These are phyloP conservation scores for Poecilia latipinna DNA, from an alignment of 2,113 vertebrate genomes.

Conservation along the genomic window DNA sequence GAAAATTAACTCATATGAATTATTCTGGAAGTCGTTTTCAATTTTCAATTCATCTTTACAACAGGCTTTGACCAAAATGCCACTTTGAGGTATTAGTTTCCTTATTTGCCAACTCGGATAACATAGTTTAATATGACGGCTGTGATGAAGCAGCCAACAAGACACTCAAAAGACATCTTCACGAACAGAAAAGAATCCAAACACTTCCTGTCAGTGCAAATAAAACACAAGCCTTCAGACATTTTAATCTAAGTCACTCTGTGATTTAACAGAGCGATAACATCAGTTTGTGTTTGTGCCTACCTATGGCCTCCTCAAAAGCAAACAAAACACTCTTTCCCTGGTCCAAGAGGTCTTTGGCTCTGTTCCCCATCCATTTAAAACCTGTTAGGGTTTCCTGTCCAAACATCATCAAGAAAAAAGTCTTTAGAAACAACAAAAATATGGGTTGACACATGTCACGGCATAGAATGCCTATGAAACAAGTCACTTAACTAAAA, in stretches of 20 bases:
- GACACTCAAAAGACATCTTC: background rate
- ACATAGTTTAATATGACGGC: too few species aligned
- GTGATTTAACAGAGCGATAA: background rate
- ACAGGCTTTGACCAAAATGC: background rate
- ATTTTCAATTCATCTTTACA: background rate
- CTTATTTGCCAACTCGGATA: too few species aligned
- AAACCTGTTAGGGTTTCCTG: slow-evolving; percentile 98
- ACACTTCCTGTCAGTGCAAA: background rate
- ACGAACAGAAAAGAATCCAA: background rate
- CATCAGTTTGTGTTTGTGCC: background rate
- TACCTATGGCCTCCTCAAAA: slow-evolving; percentile 99
- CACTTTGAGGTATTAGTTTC: background rate
- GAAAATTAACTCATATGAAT: too few species aligned
- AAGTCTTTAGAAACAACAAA: background rate
- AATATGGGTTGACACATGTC: background rate
- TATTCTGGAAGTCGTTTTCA: too few species aligned
- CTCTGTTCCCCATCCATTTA: slow-evolving; percentile 99
- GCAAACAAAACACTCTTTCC: slow-evolving; percentile 94
- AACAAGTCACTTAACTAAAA: background rate
- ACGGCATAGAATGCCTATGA: background rate
- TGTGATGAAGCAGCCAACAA: too few species aligned
- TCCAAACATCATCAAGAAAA: slow-evolving; percentile 3
- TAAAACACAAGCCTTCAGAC: background rate
- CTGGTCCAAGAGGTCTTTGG: slow-evolving; percentile 89
- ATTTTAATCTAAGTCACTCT: too few species aligned